Evolutionary conservation across 2,888 invertebrate species (phyloP), one percentile per base, ranked within the genome.

Genomic region (Conops quadrifasciatus): DNA sequence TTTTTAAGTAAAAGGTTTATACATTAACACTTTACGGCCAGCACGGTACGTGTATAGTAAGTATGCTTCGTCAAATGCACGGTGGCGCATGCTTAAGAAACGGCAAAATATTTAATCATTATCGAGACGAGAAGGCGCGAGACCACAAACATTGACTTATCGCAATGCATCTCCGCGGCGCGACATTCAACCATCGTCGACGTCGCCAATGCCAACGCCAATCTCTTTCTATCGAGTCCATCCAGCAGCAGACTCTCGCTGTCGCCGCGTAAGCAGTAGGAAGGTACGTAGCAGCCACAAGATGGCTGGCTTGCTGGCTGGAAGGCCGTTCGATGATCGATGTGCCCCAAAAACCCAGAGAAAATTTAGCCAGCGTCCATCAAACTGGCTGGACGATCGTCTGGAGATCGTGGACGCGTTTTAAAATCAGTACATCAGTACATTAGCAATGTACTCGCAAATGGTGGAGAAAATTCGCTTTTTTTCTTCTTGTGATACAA

Each of bases 311-410:
- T 49, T 62, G 47, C 49, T 28, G 56, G 58, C 21, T 58, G 70
- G 64, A 70, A 70, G 70, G 63, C 70, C 69, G 47, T 43, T 63
- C 53, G 13, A 26, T 26, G 45, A 21, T 53, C 59, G 43, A 59
- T 47, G 59, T 76, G 76, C 75, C 76, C 77, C 77, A 77, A 75
- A 77, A 78, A 78, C 77, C 76, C 76, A 77, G 77, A 72, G 74
- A 74, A 75, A 76, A 73, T 62, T 28, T 26, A 30, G 64, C 56
- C 62, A 63, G 62, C 60, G 56, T 63, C 51, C 66, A 43, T 53
- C 53, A 43, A 66, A 47, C 24, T 26, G 13, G 16, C 45, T 47
- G 26, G 47, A 24, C 47, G n/a, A 21, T 26, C 26, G 63, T 26
- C 63, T 13, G 24, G 63, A 63, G 26, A 26, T 28, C 13, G 58